These are phyloP conservation scores for Coremacera marginata DNA, from an alignment of 2,888 invertebrate genomes.

Conservation along the genomic window DNA sequence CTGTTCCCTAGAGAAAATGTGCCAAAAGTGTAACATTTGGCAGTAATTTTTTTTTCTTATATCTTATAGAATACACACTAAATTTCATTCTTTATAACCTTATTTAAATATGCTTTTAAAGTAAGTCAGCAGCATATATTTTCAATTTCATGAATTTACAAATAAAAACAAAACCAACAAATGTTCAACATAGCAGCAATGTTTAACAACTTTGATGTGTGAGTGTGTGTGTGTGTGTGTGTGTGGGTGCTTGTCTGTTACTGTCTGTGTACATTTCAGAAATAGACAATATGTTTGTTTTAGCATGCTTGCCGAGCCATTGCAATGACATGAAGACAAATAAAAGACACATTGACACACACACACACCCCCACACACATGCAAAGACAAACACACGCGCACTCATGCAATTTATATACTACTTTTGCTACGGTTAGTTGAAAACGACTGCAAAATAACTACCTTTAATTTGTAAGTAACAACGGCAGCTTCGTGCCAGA, in stretches of 20 bases:
- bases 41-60: no score
- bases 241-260: background rate
- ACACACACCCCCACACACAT: background rate
- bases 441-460: slow-evolving; percentile 21
- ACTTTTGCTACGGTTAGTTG: background rate
- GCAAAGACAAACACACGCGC: background rate
- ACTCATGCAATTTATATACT: background rate
- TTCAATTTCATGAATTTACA: no score
- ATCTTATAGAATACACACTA: no score
- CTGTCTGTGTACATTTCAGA: slow-evolving; percentile 13
- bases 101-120: no score
- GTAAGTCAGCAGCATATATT: no score
- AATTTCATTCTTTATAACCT: no score
- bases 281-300: slow-evolving; percentile 25
- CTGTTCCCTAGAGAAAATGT: no score
- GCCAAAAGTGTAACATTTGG: no score
- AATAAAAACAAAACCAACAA: no score
- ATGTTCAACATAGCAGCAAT: background rate
- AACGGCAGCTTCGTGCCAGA: background rate
- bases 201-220: background rate
- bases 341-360: background rate
- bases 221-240: background rate
- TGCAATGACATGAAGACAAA: slow-evolving; percentile 2
- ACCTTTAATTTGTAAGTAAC: slow-evolving; percentile 31
- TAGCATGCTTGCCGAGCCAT: slow-evolving; percentile 2